Percentiles rank a stretch among this genome's conserved stretches.
Conservation (phyloP, 2,888 invertebrate genomes). For the Anodontia alba region DNA sequence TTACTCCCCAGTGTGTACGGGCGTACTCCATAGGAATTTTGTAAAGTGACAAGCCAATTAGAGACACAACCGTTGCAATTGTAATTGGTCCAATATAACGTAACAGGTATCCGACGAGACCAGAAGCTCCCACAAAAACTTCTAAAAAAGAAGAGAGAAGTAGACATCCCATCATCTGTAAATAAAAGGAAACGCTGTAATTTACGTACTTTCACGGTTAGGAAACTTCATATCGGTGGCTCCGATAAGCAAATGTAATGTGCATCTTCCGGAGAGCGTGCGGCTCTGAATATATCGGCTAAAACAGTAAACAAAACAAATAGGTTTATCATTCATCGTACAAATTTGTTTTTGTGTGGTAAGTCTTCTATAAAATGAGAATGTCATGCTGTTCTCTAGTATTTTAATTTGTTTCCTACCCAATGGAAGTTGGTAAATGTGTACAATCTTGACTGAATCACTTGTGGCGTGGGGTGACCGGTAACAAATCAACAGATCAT, state of each 20-base stretch:
- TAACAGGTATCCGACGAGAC: conserved; percentile 56
- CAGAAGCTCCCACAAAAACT: conserved; percentile 61
- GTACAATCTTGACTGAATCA: no score
- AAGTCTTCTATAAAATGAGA: no score
- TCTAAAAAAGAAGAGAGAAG: conserved; percentile 57
- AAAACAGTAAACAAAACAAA: background rate
- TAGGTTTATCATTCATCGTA: no score
- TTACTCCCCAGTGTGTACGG: conserved; percentile 92
- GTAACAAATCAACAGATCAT: no score
- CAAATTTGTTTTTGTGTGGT: no score
- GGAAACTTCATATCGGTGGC: background rate
- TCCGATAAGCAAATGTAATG: background rate
- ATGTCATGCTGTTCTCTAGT: no score
- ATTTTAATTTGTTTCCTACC: no score
- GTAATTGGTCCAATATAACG: conserved; percentile 91
- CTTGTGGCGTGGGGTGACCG: no score
- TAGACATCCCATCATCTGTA: conserved; percentile 61
- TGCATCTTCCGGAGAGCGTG: no score
- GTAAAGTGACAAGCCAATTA: conserved; percentile 92
- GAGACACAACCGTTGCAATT: conserved; percentile 92
- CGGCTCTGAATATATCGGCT: no score
- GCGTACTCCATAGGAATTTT: conserved; percentile 92
- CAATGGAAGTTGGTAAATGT: no score
- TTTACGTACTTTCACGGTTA: background rate
- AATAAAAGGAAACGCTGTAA: background rate